Evolutionary conservation across 2,113 vertebrate species (phyloP).

Genomic region (Dolichotis patagonum): DNA sequence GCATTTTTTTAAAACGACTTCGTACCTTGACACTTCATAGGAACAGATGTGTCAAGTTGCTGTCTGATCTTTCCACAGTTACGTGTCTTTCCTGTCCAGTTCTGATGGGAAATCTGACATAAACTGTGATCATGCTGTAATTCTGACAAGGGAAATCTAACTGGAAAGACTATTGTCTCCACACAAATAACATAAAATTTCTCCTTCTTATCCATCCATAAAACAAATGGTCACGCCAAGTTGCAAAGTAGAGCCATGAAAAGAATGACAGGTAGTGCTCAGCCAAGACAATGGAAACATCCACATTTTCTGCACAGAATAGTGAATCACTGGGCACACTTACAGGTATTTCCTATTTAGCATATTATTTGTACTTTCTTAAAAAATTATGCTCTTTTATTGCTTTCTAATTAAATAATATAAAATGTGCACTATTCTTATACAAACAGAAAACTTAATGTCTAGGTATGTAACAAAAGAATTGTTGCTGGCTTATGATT

Average conservation of each 20-base stretch:
- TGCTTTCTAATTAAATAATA: constrained; percentile 18
- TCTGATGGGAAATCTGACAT: constrained; percentile 59
- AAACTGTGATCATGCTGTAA: constrained; percentile 34
- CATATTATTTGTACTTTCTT: not conserved
- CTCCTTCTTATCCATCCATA: not conserved
- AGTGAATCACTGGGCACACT: not conserved
- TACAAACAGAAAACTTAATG: not conserved
- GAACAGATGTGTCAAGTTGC: constrained; percentile 21
- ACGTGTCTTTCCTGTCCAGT: constrained; percentile 48
- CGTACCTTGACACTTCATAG: constrained; percentile 21
- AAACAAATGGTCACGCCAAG: constrained; percentile 39
- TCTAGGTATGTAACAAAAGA: not conserved
- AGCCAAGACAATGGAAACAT: not conserved
- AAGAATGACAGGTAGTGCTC: not conserved
- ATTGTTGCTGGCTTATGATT: not conserved
- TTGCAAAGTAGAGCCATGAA: not conserved
- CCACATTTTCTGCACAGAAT: not conserved
- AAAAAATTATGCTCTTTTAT: not conserved
- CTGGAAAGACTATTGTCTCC: constrained; percentile 34
- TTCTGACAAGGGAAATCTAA: constrained; percentile 56
- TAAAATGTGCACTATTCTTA: not conserved
- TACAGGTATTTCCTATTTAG: not conserved
- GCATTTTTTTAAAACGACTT: not conserved
- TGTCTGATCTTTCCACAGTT: constrained; percentile 18
- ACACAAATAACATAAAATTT: constrained; percentile 27